Evolutionary conservation across 2,888 invertebrate species (phyloP), one percentile per base, ranked within the genome.

Genomic region (Caenorhabditis drosophilae): DNA sequence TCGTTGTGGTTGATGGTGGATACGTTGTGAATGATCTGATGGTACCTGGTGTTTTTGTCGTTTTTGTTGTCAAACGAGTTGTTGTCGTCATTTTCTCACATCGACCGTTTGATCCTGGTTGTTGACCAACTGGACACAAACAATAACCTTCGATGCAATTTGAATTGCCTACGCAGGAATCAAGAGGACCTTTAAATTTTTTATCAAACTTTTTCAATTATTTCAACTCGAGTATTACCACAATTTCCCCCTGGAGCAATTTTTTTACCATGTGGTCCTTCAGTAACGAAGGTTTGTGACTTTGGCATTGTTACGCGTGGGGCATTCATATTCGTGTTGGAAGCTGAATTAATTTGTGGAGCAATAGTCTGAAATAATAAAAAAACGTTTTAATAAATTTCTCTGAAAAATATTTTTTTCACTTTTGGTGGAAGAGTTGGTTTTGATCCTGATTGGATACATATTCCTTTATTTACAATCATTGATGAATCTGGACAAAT

Each of bases 401-500:
- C 12, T 31, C 6, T 31, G 6, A 31, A 9, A 31, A 9, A 9
- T 31, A 9, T 9, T 31, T 31, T 18, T 38, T 12, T 35, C 53
- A 70, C 70, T 51, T 54, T 68, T 27, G 70, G 67, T 40, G 73
- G 75, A 9, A 71, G 41, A 20, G 75, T 74, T 42, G 73, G 71
- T 41, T 60, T 66, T 23, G 67, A 61, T 49, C 67, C 67, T 0
- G 70, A 59, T 47, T 74, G 76, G 22, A 79, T 76, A 53, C 82
- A 83, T 23, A 71, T 59, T 48, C 82, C 81, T 23, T 70, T 67
- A 42, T 70, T 62, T 12, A 80, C 78, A 55, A 79, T 67, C 80
- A 83, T 81, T 15, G 67, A 54, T 15, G 73, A 47, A 42, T 83
- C 78, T 16, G 82, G 82, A 54, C 83, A 83, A 41, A 83, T 76